phyloP scores from a whole-genome alignment of 2,888 invertebrate species.

The Trisateles emortualis region DNA sequence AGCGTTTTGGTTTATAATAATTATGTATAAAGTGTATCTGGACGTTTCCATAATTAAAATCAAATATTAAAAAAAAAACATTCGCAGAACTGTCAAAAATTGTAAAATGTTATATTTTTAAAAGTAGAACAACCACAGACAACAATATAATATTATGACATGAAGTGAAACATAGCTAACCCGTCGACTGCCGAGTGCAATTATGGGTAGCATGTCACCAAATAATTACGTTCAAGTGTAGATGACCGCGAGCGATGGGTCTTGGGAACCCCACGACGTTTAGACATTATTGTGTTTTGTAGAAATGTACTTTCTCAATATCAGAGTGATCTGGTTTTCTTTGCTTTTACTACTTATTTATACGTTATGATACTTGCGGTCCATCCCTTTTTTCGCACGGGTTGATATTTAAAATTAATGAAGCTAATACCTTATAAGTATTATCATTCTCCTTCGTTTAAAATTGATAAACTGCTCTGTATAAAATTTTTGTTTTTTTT shows the following conservation, averaged over 20 bases:
- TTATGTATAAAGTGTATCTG: no score
- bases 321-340: slow-evolving; percentile 29
- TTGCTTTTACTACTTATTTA: slow-evolving; percentile 19
- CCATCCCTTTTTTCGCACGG: no score
- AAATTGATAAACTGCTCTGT: no score
- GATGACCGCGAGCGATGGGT: slow-evolving; percentile 43
- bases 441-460: no score
- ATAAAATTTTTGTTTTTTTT: no score
- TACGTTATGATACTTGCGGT: no score
- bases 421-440: no score
- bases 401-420: no score
- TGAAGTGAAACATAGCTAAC: slow-evolving; percentile 38
- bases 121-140: slow-evolving; percentile 8
- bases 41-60: neutral
- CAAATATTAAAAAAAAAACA: neutral
- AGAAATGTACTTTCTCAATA: slow-evolving; percentile 26
- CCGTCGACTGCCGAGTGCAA: slow-evolving; percentile 32
- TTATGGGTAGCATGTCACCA: slow-evolving; percentile 61
- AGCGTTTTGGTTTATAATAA: no score
- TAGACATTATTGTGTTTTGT: slow-evolving; percentile 37
- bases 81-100: neutral
- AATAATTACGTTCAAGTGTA: slow-evolving; percentile 62
- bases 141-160: neutral
- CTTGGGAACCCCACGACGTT: slow-evolving; percentile 44
- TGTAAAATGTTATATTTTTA: no score